phyloP scores from a whole-genome alignment of 2,113 vertebrate species.

The Amazona vittata region DNA sequence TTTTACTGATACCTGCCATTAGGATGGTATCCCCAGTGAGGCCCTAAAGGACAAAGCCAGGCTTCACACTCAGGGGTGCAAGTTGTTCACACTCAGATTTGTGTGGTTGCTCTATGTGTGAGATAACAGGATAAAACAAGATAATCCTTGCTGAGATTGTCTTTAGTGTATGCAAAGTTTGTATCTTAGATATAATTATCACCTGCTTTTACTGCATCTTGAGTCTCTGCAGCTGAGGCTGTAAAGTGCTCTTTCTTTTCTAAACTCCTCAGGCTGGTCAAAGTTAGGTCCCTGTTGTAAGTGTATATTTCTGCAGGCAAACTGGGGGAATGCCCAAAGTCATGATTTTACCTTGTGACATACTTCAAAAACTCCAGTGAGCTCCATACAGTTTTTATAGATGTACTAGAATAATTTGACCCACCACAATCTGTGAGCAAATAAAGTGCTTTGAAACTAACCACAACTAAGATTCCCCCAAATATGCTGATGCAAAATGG shows the following conservation, averaged over 20 bases:
- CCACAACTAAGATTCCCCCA: not conserved
- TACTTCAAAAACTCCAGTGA: not conserved
- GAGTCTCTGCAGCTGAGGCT: not conserved
- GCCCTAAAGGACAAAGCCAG: not conserved
- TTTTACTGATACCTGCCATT: not conserved
- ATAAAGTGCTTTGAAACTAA: not conserved
- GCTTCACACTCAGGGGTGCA: not conserved
- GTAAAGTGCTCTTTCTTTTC: not conserved
- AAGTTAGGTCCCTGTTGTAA: not conserved
- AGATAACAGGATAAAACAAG: not conserved
- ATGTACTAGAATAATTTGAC: not conserved
- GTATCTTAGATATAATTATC: not conserved
- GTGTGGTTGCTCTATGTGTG: rapidly evolving
- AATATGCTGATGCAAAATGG: not conserved
- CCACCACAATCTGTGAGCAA: not conserved
- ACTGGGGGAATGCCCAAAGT: not conserved
- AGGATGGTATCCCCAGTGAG: not conserved
- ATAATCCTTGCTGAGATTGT: not conserved
- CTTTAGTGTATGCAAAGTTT: not conserved
- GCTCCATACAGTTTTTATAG: not conserved
- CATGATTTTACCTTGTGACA: not conserved
- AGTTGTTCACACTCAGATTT: not conserved
- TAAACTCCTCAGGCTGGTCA: not conserved
- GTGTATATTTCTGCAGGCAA: not conserved
- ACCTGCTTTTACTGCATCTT: not conserved